Evolutionary conservation across 1,140 invertebrate genomes (phyloP).

Genomic region (Eupristina koningsbergeri): DNA sequence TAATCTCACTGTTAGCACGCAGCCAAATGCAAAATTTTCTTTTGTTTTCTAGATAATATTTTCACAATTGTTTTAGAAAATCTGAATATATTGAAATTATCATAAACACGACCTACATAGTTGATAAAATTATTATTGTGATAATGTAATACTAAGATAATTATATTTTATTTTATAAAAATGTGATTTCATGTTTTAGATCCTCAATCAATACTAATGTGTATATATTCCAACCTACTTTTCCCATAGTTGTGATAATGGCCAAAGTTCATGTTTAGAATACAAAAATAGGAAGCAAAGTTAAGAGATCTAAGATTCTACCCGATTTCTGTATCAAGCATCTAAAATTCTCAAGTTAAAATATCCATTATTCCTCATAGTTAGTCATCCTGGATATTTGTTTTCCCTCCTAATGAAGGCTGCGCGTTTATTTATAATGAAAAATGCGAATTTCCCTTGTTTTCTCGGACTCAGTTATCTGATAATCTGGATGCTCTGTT

Average conservation of each 20-base stretch:
- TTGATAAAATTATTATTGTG: no score
- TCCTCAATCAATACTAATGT: no score
- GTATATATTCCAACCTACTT: no score
- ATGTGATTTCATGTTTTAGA: no score
- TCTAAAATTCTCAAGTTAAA: neutral
- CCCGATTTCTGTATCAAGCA: neutral
- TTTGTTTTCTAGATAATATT: neutral
- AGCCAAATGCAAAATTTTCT: neutral
- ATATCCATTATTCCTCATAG: neutral
- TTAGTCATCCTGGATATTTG: neutral
- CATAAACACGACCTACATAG: no score
- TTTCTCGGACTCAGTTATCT: neutral
- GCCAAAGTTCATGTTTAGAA: no score
- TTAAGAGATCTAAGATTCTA: neutral
- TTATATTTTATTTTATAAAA: no score
- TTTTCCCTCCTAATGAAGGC: neutral
- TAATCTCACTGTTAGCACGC: neutral
- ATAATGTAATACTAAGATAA: no score
- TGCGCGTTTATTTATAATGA: neutral
- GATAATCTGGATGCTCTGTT: neutral
- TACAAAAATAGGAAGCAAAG: neutral
- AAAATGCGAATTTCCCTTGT: neutral
- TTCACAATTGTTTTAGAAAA: neutral
- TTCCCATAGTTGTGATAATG: no score
- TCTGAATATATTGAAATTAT: no score